phyloP scores from a whole-genome alignment of 2,888 invertebrate species.

The Meteorus cinctellus region DNA sequence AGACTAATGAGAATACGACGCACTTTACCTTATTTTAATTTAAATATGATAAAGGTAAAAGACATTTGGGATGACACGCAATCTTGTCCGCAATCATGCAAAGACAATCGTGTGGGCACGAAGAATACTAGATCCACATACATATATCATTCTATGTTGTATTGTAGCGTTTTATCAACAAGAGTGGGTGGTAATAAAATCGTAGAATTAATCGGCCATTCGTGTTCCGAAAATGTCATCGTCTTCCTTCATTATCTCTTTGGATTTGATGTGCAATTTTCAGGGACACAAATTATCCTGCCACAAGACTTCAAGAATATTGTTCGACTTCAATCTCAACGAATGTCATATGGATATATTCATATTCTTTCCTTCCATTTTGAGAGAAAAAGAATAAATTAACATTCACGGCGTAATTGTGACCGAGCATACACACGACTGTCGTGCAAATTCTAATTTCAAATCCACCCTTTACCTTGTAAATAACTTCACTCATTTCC shows the following conservation, averaged over 20 bases:
- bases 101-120: slow-evolving; percentile 5
- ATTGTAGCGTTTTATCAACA: not conserved
- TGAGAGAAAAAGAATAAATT: slow-evolving; percentile 4
- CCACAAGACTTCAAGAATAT: slow-evolving; percentile 6
- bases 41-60: slow-evolving; percentile 55
- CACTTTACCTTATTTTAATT: slow-evolving; percentile 55
- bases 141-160: not conserved
- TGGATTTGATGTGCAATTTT: slow-evolving; percentile 17
- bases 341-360: slow-evolving; percentile 15
- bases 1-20: slow-evolving; percentile 41
- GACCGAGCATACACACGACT: slow-evolving; percentile 12
- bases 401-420: slow-evolving; percentile 26
- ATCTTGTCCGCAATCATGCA: slow-evolving; percentile 47
- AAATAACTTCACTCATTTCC: slow-evolving; percentile 31
- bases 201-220: slow-evolving; percentile 8
- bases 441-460: slow-evolving; percentile 30
- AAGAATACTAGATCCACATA: not conserved
- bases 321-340: slow-evolving; percentile 5
- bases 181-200: slow-evolving; percentile 26
- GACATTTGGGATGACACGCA: slow-evolving; percentile 53
- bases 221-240: slow-evolving; percentile 33
- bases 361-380: slow-evolving; percentile 8
- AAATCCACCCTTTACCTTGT: slow-evolving; percentile 21
- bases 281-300: slow-evolving; percentile 34
- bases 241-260: slow-evolving; percentile 28